Evolutionary conservation across 2,113 vertebrate species (phyloP), one percentile per base, ranked within the genome.

Genomic region (Poicephalus meyeri): DNA sequence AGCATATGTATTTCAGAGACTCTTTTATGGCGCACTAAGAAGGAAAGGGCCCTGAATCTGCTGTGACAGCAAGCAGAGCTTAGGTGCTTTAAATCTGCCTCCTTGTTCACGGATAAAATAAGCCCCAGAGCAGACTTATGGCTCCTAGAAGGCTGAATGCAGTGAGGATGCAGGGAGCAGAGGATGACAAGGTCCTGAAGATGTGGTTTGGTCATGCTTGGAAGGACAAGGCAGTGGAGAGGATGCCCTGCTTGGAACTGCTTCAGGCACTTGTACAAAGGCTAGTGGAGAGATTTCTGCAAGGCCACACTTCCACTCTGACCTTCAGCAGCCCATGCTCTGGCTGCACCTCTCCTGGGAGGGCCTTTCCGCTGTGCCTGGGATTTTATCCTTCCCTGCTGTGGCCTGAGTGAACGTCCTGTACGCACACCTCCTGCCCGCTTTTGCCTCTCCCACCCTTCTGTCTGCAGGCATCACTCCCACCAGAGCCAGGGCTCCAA

Each of bases 301-400:
- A 24, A 37, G 46, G 31, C 50, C 50, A 23, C 11, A 6, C 63
- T 80, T 88, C 60, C 24, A 44, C 42, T 19, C 72, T 55, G 61
- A 26, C 60, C 26, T 68, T 91, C 77, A 88, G 68, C 16, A 1
- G 55, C 35, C 50, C 3, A 0, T 39, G 46, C 37, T 89, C 73
- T 1, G 4, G 47, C 61, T 53, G 33, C 52, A 73, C 8, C 20
- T 29, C 31, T 58, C 58, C 26, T 42, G 37, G 42, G n/a, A 76
- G 11, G 78, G 25, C 53, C 47, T 78, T 86, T 33, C 5, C 2
- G 16, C 11, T 20, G 0, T 0, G 64, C 33, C 19, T 0, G 0
- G 39, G 24, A 61, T 64, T 89, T 80, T 58, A 64, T 39, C 23
- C 37, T 46, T 81, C 31, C 7, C 13, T 19, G 5, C 68, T 1